A percentile compares a stretch with the other conserved stretches of the same genome.
These are phyloP conservation scores for Crypturellus undulatus DNA, from an alignment of 2,113 vertebrate species.

Conservation along the genomic window DNA sequence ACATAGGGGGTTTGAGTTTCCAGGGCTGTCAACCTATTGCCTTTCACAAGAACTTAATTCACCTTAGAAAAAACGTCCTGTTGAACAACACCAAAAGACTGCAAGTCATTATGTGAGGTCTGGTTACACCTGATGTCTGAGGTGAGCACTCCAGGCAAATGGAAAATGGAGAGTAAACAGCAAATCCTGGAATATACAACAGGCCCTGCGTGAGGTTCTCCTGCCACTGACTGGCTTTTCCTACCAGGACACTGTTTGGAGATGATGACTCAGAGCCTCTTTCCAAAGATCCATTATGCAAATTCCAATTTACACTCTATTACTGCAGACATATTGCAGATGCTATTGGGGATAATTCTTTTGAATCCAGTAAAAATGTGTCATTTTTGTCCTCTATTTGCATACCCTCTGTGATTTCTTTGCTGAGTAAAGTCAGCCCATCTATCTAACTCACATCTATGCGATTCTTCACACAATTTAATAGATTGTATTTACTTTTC, in stretches of 20 bases:
- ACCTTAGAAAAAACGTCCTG: neutral
- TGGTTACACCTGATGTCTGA: neutral
- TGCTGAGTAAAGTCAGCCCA: conserved; percentile 43
- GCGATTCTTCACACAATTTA: conserved; percentile 39
- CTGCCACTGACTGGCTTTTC: neutral
- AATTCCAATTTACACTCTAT: conserved; percentile 60
- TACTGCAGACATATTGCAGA: conserved; percentile 61
- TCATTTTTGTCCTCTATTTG: conserved; percentile 62
- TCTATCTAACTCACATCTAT: conserved; percentile 29
- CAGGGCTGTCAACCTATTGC: neutral
- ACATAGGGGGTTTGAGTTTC: neutral
- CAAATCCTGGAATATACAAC: neutral
- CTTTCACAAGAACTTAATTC: neutral
- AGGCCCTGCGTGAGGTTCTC: neutral
- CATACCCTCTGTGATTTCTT: conserved; percentile 54
- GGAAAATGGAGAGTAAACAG: neutral
- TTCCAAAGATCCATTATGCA: conserved; percentile 43
- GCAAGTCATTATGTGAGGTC: neutral
- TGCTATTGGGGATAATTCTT: conserved; percentile 64
- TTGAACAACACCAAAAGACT: neutral
- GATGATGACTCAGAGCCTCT: neutral
- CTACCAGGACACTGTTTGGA: neutral
- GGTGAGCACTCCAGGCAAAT: neutral
- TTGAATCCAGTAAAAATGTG: conserved; percentile 52
- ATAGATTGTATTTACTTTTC: conserved; percentile 13